A percentile compares a stretch with the other conserved stretches of the same genome.
Conservation (phyloP, 2,888 invertebrate species). For the Gnatocerus cornutus region DNA sequence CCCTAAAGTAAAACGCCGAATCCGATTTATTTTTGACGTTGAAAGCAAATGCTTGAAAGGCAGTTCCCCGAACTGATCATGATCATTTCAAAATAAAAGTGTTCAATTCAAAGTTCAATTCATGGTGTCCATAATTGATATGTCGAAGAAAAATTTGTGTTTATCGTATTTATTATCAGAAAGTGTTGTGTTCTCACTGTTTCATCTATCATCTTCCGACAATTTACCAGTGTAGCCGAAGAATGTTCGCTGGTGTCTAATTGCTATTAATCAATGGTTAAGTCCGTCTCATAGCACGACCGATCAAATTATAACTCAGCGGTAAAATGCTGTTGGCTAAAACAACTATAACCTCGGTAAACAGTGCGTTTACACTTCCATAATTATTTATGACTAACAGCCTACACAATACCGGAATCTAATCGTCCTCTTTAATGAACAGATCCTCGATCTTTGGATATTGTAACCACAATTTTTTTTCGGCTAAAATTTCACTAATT, state of each 20-base stretch:
- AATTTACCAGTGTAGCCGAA: slow-evolving; percentile 62
- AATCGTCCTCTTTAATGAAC: slow-evolving; percentile 48
- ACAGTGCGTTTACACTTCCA: slow-evolving; percentile 70
- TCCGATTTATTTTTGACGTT: too few relatives aligned
- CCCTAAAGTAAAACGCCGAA: too few relatives aligned
- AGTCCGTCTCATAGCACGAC: slow-evolving; percentile 70
- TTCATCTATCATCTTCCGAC: not conserved
- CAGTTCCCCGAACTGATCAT: too few relatives aligned
- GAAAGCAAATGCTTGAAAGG: too few relatives aligned
- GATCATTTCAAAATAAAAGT: too few relatives aligned
- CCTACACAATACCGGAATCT: slow-evolving; percentile 51
- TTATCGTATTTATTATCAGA: too few relatives aligned
- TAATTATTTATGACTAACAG: slow-evolving; percentile 66
- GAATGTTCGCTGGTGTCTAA: slow-evolving; percentile 68
- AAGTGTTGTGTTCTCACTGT: too few relatives aligned
- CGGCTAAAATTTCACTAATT: not conserved
- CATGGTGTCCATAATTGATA: too few relatives aligned
- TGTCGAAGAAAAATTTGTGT: too few relatives aligned
- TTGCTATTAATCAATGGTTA: slow-evolving; percentile 70
- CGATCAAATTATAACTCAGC: slow-evolving; percentile 72
- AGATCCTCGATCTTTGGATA: slow-evolving; percentile 47
- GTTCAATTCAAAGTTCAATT: too few relatives aligned
- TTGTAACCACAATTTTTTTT: slow-evolving; percentile 14
- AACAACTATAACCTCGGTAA: slow-evolving; percentile 70
- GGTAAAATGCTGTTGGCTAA: slow-evolving; percentile 69